These are phyloP conservation scores for Canis aureus DNA, from an alignment of 2,113 vertebrate genomes.

Conservation along the genomic window DNA sequence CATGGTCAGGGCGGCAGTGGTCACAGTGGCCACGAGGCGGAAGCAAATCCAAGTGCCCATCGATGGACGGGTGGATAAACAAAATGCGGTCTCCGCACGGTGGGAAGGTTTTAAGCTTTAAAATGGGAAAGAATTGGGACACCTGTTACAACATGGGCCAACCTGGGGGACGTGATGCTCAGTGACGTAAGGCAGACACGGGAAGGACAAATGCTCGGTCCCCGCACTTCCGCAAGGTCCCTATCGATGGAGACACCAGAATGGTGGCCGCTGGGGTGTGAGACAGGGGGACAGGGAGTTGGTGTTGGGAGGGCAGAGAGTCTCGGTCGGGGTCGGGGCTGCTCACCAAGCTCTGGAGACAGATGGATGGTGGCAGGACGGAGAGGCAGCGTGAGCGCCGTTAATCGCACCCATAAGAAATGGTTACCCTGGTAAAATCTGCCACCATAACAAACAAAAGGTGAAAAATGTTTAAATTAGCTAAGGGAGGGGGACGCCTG, in stretches of 20 bases:
- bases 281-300: background rate
- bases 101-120: no score
- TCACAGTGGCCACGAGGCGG: background rate
- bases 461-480: background rate
- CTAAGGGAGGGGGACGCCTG: background rate
- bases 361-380: rapidly evolving
- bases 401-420: background rate
- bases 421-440: background rate
- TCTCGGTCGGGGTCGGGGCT: rapidly evolving
- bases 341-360: rapidly evolving
- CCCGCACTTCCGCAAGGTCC: no score
- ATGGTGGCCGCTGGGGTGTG: rapidly evolving
- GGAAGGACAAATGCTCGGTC: background rate
- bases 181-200: background rate
- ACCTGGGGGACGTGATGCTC: rapidly evolving
- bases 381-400: rapidly evolving
- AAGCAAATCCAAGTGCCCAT: background rate
- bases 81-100: rapidly evolving
- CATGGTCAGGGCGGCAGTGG: rapidly evolving
- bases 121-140: background rate
- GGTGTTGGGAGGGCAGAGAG: rapidly evolving
- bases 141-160: rapidly evolving
- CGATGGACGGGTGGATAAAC: rapidly evolving
- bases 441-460: background rate
- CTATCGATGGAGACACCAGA: rapidly evolving